Base-by-base conservation (phyloP, 2,888 invertebrate species). In the Hydropsyche betteni region DNA sequence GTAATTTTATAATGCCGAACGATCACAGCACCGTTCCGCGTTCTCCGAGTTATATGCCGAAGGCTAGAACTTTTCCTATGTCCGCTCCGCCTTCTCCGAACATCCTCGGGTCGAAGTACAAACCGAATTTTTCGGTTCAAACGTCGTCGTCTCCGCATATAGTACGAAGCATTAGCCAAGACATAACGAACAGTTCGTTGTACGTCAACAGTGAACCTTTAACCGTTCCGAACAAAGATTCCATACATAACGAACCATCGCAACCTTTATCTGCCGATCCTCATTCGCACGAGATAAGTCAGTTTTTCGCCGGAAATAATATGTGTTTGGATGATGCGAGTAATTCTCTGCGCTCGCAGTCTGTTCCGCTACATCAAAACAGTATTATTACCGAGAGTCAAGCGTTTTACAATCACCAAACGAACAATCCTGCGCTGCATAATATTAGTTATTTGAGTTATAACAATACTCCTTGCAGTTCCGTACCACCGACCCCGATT, bases 1-100 rank as follows among this genome's bases (percentile, higher is more conserved):
- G 74, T 0, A 75, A 68, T 51, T 87, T 87, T 79, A 87, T 85
- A 0, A 85, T 87, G 72, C 87, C 87, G 0, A 86, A 84, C 77
- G 87, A 87, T 53, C 87, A 87, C 80, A 87, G 86, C 80, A 85
- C 85, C 78, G 81, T 85, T 77, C 80, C 82, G 16, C 86, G 86
- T 81, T 80, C 82, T 3, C 81, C 83, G 4, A 80, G 83, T 38
- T 83, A 84, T 76, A 83, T 83, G 4, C 81, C 84, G 1, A 84
- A 83, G 71, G 75, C 83, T 69, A 84, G 86, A 80, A 86, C 87
- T 80, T 85, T 88, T 79, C 88, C 90, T 2, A 90, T 90, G 88
- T 92, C 92, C 2, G 92, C 92, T 1, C 92, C 92, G 10, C 90
- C 91, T 0, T 92, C 92, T 80, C 92, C 92, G 0, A 88, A 88